Evolutionary conservation across 2,113 vertebrate genomes (phyloP).

Genomic region (Oncorhynchus clarkii): DNA sequence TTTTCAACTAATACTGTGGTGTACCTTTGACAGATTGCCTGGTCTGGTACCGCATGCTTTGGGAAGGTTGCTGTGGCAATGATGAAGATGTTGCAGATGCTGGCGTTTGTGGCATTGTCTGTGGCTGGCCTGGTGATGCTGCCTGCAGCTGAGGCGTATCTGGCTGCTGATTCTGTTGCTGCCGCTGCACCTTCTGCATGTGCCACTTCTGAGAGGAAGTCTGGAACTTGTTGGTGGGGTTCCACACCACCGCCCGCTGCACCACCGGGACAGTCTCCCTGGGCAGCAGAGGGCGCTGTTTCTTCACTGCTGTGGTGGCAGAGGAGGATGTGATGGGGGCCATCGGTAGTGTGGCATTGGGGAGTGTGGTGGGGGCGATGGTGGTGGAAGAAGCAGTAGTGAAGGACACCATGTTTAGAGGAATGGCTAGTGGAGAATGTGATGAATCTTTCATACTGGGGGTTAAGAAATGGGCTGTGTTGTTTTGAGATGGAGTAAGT

Average conservation of each 20-base stretch:
- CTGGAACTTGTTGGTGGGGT: constrained; percentile 91
- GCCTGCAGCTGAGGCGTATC: constrained; percentile 57
- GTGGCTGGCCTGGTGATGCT: constrained; percentile 70
- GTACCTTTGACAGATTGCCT: constrained; percentile 96
- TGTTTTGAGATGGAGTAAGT: constrained; percentile 76
- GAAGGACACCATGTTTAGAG: constrained; percentile 73
- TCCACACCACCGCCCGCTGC: constrained; percentile 92
- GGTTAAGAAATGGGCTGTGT: constrained; percentile 71
- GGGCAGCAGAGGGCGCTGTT: constrained; percentile 93
- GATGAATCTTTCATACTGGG: constrained; percentile 73
- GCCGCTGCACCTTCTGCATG: constrained; percentile 95
- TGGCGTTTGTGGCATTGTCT: constrained; percentile 37
- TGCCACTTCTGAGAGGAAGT: constrained; percentile 98
- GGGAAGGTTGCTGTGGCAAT: constrained; percentile 73
- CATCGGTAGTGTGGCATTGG: constrained; percentile 59
- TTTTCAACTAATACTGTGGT: no score
- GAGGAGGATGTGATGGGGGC: constrained; percentile 66
- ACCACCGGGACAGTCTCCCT: constrained; percentile 91
- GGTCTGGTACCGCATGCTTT: constrained; percentile 94
- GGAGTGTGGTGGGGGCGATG: constrained; percentile 52
- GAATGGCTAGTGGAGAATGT: constrained; percentile 78
- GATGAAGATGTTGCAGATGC: constrained; percentile 52
- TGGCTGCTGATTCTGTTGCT: constrained; percentile 79
- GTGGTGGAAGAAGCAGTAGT: constrained; percentile 71
- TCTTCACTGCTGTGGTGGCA: constrained; percentile 82